Evolutionary conservation across 2,113 vertebrate species (phyloP), one percentile per base, ranked within the genome.

Genomic region (Thymallus thymallus): DNA sequence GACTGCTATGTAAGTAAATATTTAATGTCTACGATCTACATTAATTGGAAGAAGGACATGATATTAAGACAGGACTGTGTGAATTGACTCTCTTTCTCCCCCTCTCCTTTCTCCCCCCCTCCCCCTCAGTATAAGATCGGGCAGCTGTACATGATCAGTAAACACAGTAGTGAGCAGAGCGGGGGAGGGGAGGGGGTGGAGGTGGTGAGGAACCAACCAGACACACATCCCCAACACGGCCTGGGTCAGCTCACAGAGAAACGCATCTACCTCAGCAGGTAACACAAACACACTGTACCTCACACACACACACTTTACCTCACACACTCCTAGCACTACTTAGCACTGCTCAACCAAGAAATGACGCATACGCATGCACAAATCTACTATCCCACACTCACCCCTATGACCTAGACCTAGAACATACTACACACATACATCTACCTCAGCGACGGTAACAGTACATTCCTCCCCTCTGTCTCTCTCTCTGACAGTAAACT

Each of bases 141-240:
- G 22, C 96, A 97, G 91, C 92, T 97, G 76, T 97, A 97, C 84
- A 97, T 96, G 92, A 97, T 97, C 94, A 97, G 94, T 81, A 97
- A 96, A 84, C 95, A 97, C 92, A 95, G 95, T 80, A 94, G 93
- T 68, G 95, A 96, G 90, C 94, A 97, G 92, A 97, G 95, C 0
- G 92, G 91, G 22, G 93, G 94, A 30, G 96, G 96, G 0, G 95
- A 97, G 76, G 96, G 96, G 0, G 94, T 97, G 77, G 95, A 96
- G 87, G 96, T 97, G 84, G 90, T 97, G 84, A 93, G 81, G 78
- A 97, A 97, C 20, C 93, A 95, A 60, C 78, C 92, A 0, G 93
- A 95, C 0, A 83, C 83, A 72, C 95, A 97, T 80, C 95, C 95
- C 0, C 72, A 94, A 69, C 89, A 96, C 0, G 96, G 96, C 56